Evolutionary conservation across 2,797 vertebrate genomes (phyloP).

Genomic region (Pipistrellus pygmaeus): DNA sequence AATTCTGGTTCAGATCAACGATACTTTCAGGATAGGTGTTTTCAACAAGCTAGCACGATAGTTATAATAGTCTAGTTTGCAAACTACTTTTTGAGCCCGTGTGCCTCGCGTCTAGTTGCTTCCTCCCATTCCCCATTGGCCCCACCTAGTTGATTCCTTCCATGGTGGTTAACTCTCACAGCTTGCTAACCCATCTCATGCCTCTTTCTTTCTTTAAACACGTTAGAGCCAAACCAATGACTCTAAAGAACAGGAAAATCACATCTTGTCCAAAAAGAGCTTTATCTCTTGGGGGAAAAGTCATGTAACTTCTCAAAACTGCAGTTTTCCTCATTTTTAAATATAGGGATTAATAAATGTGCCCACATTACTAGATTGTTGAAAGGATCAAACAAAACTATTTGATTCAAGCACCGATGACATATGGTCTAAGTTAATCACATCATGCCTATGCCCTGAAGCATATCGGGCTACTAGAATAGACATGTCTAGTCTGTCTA

Average conservation of each 20-base stretch:
- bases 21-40: not conserved
- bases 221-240: not conserved
- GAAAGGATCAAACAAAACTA: not conserved
- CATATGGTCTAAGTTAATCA: not conserved
- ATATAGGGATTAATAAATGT: not conserved
- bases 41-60: not conserved
- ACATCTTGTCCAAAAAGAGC: not conserved
- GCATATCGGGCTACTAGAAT: not conserved
- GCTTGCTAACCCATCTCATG: not conserved
- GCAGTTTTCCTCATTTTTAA: conserved; percentile 36
- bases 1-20: not conserved
- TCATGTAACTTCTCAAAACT: conserved; percentile 18
- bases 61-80: not conserved
- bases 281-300: conserved; percentile 28
- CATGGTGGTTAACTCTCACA: not conserved
- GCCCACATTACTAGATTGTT: not conserved
- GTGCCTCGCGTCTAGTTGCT: not conserved
- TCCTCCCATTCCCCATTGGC: not conserved
- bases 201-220: not conserved
- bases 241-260: not conserved
- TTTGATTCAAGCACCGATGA: not conserved
- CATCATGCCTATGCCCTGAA: not conserved
- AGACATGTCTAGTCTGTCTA: not conserved
- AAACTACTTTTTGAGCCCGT: not conserved
- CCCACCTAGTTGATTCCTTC: not conserved